Percentiles rank a stretch among this genome's conserved stretches.
phyloP scores from a whole-genome alignment of 2,888 invertebrate genomes.

The Hermaeophaga mercurialis region DNA sequence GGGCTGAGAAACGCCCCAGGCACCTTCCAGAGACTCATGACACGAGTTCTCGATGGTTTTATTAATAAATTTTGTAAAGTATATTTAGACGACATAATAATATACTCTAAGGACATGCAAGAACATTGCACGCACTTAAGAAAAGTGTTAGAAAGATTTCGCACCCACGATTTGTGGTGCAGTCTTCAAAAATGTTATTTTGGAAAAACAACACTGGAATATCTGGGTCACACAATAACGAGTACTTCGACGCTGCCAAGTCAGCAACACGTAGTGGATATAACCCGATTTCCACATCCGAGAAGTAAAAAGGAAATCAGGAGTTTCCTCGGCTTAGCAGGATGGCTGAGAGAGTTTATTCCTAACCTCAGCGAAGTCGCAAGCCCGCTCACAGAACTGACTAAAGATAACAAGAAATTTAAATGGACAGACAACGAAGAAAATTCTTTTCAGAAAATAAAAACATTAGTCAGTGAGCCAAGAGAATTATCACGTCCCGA shows the following conservation, averaged over 20 bases:
- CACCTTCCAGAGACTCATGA: conserved; percentile 18
- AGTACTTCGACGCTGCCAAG: conserved; percentile 25
- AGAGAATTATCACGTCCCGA: conserved; percentile 33
- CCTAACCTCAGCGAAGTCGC: conserved; percentile 34
- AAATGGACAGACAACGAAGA: too few species aligned
- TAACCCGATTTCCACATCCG: conserved; percentile 14
- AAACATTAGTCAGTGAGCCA: conserved; percentile 26
- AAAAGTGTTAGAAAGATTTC: conserved; percentile 32
- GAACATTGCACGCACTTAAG: conserved; percentile 34
- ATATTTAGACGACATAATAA: conserved; percentile 46
- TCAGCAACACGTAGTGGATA: conserved; percentile 21
- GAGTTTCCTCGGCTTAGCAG: conserved; percentile 37
- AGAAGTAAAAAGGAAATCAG: conserved; percentile 26
- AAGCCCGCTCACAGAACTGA: conserved; percentile 36
- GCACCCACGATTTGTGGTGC: conserved; percentile 26
- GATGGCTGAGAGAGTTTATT: conserved; percentile 42
- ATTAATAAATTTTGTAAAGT: conserved; percentile 31
- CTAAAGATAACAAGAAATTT: conserved; percentile 9
- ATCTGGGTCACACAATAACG: conserved; percentile 31
- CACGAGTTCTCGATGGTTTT: conserved; percentile 7
- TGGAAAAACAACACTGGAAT: conserved; percentile 20
- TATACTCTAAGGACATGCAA: conserved; percentile 25
- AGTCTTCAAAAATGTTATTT: conserved; percentile 32
- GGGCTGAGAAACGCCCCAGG: conserved; percentile 17
- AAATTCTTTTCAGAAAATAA: conserved; percentile 25